These are phyloP conservation scores for Crypturellus tataupa DNA, from an alignment of 2,797 vertebrate species.

Conservation along the genomic window DNA sequence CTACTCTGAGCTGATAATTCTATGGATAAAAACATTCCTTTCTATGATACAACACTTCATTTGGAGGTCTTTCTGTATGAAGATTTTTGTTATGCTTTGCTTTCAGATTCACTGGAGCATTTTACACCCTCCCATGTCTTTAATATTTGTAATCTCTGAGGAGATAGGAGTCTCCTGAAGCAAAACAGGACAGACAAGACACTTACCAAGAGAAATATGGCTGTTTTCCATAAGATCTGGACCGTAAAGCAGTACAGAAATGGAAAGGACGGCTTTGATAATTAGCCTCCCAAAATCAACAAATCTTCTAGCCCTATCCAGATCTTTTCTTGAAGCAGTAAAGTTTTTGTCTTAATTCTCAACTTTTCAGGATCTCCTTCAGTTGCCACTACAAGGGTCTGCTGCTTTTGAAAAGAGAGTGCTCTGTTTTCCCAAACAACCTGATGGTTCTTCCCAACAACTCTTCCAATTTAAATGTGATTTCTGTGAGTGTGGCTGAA, in stretches of 20 bases:
- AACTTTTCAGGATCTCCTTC: neutral
- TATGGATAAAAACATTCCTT: conserved; percentile 49
- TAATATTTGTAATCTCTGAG: conserved; percentile 57
- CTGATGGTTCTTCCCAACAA: neutral
- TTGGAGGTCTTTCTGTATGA: conserved; percentile 42
- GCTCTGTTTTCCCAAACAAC: neutral
- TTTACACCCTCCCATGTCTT: conserved; percentile 25
- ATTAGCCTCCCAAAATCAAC: conserved; percentile 33
- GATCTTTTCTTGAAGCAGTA: conserved; percentile 16
- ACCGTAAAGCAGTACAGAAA: conserved; percentile 41
- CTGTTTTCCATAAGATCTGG: conserved; percentile 41
- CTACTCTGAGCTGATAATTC: conserved; percentile 44
- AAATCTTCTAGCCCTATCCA: conserved; percentile 47
- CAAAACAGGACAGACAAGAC: conserved; percentile 58
- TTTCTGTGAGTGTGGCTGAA: neutral
- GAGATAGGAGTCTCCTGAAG: conserved; percentile 45
- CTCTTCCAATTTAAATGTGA: neutral
- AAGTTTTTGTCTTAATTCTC: conserved; percentile 59
- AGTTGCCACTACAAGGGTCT: conserved; percentile 1
- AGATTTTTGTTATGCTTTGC: conserved; percentile 55
- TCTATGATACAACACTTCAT: neutral
- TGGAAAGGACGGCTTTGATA: conserved; percentile 44
- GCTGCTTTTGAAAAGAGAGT: neutral
- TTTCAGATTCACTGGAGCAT: conserved; percentile 67
- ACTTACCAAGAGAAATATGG: conserved; percentile 36